Evolutionary conservation across 2,113 vertebrate genomes (phyloP).

Genomic region (Pluvialis apricaria): DNA sequence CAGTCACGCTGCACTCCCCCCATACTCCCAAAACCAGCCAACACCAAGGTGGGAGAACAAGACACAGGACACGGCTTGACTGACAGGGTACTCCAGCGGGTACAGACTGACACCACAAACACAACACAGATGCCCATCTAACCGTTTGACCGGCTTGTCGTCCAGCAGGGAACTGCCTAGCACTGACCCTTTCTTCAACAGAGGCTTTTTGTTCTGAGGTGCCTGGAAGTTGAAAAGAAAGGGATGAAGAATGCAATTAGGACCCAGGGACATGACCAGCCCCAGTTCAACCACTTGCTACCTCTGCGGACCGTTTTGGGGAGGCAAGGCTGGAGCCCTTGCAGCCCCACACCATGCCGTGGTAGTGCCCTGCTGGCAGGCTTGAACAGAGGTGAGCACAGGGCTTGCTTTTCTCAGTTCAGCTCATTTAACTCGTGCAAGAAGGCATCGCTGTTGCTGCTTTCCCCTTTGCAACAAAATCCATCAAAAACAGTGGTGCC

Average conservation of each 20-base stretch:
- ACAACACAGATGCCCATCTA: constrained; percentile 53
- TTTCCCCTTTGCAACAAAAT: not conserved
- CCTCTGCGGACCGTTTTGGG: fast-evolving
- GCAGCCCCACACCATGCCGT: fast-evolving
- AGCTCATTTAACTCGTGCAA: not conserved
- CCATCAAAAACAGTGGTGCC: not conserved
- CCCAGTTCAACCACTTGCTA: not conserved
- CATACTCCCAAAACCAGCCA: not conserved
- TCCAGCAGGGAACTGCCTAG: constrained; percentile 76
- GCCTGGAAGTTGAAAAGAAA: constrained; percentile 70
- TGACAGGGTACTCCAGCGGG: not conserved
- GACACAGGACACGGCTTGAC: not conserved
- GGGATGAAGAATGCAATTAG: not conserved
- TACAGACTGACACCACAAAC: constrained; percentile 1
- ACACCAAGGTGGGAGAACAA: not conserved
- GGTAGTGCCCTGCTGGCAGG: not conserved
- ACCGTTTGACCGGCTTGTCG: constrained; percentile 76
- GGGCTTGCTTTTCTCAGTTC: not conserved
- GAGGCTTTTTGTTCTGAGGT: constrained; percentile 62
- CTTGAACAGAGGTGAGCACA: not conserved
- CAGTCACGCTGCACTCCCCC: not conserved
- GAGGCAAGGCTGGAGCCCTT: not conserved
- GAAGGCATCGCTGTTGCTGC: not conserved
- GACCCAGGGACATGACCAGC: not conserved
- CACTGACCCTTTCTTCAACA: constrained; percentile 80